phyloP scores from a whole-genome alignment of 2,797 vertebrate species.

The Scarus forsteni region DNA sequence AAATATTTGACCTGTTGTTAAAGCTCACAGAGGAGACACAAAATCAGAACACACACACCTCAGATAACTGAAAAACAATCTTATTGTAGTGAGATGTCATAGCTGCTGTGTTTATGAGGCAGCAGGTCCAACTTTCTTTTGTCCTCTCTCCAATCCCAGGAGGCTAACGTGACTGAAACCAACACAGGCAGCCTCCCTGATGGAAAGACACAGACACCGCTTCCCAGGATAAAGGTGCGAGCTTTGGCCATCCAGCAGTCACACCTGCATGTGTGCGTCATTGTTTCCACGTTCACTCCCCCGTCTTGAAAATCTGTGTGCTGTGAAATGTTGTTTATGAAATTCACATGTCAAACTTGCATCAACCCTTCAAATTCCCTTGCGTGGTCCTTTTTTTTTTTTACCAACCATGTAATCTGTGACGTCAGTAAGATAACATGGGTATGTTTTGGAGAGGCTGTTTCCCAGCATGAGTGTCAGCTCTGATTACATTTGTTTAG shows the following conservation, averaged over 20 bases:
- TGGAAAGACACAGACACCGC: constrained; percentile 54
- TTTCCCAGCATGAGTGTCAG: constrained; percentile 44
- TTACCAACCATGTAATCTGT: constrained; percentile 66
- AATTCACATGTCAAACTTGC: constrained; percentile 43
- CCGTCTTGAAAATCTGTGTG: constrained; percentile 6
- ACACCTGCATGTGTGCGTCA: constrained; percentile 22
- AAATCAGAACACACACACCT: constrained; percentile 5
- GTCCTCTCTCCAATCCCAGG: constrained; percentile 66
- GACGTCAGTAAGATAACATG: constrained; percentile 48
- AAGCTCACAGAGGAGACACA: constrained; percentile 11
- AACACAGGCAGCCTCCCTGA: constrained; percentile 37
- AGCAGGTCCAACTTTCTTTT: constrained; percentile 6
- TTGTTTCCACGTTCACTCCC: constrained; percentile 24
- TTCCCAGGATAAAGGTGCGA: constrained; percentile 74
- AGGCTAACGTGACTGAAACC: constrained; percentile 53
- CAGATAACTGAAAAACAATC: neutral
- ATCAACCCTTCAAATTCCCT: constrained; percentile 57
- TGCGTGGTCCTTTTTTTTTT: constrained; percentile 56
- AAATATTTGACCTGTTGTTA: constrained; percentile 11
- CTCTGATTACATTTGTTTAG: constrained; percentile 37
- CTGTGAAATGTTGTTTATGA: constrained; percentile 30
- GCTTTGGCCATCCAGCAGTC: constrained; percentile 19
- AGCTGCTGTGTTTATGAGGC: neutral
- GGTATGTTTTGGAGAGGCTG: constrained; percentile 70
- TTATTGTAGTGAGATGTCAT: constrained; percentile 4